Evolutionary conservation across 2,113 vertebrate genomes (phyloP).

Genomic region (Pollimyrus isidori): DNA sequence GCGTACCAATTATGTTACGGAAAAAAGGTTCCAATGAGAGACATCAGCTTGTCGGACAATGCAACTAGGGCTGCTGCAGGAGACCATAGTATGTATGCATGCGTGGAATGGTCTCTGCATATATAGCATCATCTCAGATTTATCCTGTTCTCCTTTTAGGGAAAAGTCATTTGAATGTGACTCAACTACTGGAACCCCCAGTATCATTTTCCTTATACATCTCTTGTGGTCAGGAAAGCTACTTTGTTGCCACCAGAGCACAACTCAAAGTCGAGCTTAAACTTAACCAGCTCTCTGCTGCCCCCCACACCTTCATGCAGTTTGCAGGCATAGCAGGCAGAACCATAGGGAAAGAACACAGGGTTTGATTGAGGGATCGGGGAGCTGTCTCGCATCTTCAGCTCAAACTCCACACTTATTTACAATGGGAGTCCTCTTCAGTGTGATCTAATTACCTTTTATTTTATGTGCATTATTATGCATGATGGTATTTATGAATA

Average conservation of each 20-base stretch:
- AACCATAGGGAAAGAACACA: too few relatives aligned
- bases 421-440: neutral
- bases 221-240: neutral
- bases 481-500: constrained; percentile 17
- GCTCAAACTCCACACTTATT: neutral
- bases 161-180: neutral
- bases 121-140: neutral
- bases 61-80: neutral
- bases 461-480: constrained; percentile 14
- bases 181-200: neutral
- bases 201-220: neutral
- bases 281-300: neutral
- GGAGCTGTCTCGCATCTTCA: neutral
- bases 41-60: neutral
- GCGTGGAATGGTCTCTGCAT: neutral
- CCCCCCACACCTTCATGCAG: neutral
- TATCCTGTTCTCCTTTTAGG: neutral
- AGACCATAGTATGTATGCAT: neutral
- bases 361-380: neutral
- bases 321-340: neutral
- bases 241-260: neutral
- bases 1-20: too few relatives aligned
- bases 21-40: too few relatives aligned
- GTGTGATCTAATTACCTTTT: constrained; percentile 7
- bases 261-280: neutral